Conservation (phyloP, 92 coral and sea anemone genomes). For the Virgularia gustaviana region DNA sequence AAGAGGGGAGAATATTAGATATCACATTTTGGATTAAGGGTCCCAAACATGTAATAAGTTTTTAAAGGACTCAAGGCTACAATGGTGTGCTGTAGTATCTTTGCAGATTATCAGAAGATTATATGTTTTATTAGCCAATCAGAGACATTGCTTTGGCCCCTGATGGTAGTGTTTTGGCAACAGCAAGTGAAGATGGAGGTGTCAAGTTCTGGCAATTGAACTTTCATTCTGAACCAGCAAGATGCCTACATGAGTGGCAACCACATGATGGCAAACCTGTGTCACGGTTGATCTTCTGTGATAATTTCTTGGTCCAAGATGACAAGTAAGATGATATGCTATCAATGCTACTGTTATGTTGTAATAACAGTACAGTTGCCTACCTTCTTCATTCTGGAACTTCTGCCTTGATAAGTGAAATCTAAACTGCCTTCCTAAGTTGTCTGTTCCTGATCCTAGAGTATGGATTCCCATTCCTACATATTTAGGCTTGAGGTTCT, state of each 20-base stretch:
- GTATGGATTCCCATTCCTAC: too few relatives aligned
- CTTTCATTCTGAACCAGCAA: conserved; percentile 47
- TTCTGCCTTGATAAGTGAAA: too few relatives aligned
- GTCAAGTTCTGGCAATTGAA: conserved; percentile 92
- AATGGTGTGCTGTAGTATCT: too few relatives aligned
- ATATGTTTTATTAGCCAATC: conserved; percentile 78
- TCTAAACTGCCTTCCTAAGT: too few relatives aligned
- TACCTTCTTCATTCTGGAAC: background rate
- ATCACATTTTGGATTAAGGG: too few relatives aligned
- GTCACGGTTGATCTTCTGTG: conserved; percentile 82
- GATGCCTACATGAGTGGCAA: conserved; percentile 78
- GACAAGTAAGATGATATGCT: conserved; percentile 61
- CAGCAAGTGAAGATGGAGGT: conserved; percentile 91
- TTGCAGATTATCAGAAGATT: too few relatives aligned
- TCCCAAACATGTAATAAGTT: too few relatives aligned
- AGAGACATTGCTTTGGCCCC: conserved; percentile 87
- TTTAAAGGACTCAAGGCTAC: too few relatives aligned
- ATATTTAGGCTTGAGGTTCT: too few relatives aligned
- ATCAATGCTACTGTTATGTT: background rate
- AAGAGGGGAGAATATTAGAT: too few relatives aligned
- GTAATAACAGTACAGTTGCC: background rate
- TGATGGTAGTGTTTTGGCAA: conserved; percentile 85
- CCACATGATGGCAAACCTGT: conserved; percentile 82
- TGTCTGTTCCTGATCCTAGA: too few relatives aligned
- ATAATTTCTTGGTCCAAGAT: conserved; percentile 70